These are phyloP conservation scores for Athetis lepigone DNA, from an alignment of 2,888 invertebrate genomes.

Conservation along the genomic window DNA sequence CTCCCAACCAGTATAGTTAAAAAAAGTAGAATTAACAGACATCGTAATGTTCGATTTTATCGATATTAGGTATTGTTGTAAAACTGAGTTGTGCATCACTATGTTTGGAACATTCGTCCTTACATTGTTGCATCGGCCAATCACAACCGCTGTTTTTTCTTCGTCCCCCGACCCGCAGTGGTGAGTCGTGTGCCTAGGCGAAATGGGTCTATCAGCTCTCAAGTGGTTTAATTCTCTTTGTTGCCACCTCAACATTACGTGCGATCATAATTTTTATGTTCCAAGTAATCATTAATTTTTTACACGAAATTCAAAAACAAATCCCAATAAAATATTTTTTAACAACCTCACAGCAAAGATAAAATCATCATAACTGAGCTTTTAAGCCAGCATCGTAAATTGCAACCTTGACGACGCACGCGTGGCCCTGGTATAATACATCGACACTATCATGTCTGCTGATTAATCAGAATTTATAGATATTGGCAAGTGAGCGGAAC, in stretches of 20 bases:
- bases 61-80: too few species aligned
- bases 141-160: too few species aligned
- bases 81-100: too few species aligned
- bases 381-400: slow-evolving; percentile 55
- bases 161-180: too few species aligned
- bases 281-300: slow-evolving; percentile 51
- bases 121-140: too few species aligned
- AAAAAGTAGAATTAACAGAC: too few species aligned
- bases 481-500: slow-evolving; percentile 81
- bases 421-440: slow-evolving; percentile 64
- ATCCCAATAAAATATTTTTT: slow-evolving; percentile 51
- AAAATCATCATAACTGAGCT: slow-evolving; percentile 66
- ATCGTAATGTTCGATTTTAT: too few species aligned
- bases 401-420: slow-evolving; percentile 72
- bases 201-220: too few species aligned
- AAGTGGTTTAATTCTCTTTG: too few species aligned
- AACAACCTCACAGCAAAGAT: slow-evolving; percentile 55
- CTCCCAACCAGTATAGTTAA: too few species aligned
- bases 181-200: too few species aligned
- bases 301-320: slow-evolving; percentile 44
- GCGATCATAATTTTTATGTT: slow-evolving; percentile 47
- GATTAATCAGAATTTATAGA: slow-evolving; percentile 83
- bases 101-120: too few species aligned
- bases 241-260: slow-evolving; percentile 48
- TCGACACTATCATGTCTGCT: slow-evolving; percentile 71